These are phyloP conservation scores for Colius striatus DNA, from an alignment of 2,113 vertebrate genomes.

Conservation along the genomic window DNA sequence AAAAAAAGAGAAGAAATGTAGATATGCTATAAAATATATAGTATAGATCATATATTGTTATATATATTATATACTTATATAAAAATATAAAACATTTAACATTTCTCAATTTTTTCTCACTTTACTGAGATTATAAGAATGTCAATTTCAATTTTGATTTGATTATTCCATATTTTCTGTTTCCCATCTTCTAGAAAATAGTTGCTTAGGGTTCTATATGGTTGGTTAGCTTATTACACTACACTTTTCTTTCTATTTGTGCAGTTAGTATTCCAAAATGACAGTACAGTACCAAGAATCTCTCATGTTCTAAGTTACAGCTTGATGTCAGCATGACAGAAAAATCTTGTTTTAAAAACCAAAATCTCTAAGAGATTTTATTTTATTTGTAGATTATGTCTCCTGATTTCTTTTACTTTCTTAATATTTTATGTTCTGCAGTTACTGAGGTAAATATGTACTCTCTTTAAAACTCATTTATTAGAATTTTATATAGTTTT, in stretches of 20 bases:
- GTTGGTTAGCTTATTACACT: no score
- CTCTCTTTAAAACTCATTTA: not conserved
- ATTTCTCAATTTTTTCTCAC: not conserved
- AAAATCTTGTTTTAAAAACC: not conserved
- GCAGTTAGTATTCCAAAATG: not conserved
- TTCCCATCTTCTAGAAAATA: not conserved
- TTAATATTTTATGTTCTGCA: not conserved
- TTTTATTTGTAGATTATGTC: not conserved
- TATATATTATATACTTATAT: no score
- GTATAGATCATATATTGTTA: no score
- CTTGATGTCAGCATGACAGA: not conserved
- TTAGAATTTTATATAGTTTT: not conserved
- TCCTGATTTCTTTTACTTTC: not conserved
- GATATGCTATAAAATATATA: no score
- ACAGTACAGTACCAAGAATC: not conserved
- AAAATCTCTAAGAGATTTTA: not conserved
- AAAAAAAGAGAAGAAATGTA: not conserved
- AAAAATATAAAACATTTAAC: no score
- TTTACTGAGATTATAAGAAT: not conserved
- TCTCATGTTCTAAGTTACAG: not conserved
- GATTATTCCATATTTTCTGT: not conserved
- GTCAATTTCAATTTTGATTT: not conserved
- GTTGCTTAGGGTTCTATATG: not conserved
- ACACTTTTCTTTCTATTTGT: not conserved
- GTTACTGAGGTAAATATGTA: not conserved